Percentiles rank a stretch among this genome's conserved stretches.
Conservation (phyloP, 2,888 invertebrate species). For the Oscheius sp. region DNA sequence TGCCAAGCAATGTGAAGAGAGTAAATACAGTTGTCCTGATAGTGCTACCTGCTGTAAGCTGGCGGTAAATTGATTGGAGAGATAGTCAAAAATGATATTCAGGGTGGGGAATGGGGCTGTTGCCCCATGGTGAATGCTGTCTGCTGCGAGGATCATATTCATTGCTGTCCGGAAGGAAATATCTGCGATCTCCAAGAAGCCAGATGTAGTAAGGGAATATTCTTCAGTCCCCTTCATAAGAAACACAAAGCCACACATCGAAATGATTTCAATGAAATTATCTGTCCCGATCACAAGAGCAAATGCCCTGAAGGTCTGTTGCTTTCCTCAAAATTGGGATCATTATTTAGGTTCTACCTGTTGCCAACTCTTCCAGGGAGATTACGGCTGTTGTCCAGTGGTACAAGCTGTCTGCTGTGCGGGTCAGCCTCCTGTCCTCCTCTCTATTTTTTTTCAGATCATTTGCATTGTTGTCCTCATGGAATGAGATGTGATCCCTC, state of each 20-base stretch:
- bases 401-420: constrained; percentile 28
- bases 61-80: constrained; percentile 5
- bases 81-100: neutral
- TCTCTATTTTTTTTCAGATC: no score
- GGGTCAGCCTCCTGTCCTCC: no score
- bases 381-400: constrained; percentile 22
- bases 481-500: constrained; percentile 44
- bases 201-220: constrained; percentile 24
- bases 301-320: constrained; percentile 30
- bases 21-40: constrained; percentile 36
- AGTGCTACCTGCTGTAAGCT: constrained; percentile 47
- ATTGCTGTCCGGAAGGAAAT: constrained; percentile 54
- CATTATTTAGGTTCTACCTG: constrained; percentile 9
- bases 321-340: neutral
- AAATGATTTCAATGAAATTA: constrained; percentile 20
- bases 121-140: constrained; percentile 52
- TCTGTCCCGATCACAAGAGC: constrained; percentile 40
- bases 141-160: constrained; percentile 48
- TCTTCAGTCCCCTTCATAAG: constrained; percentile 9
- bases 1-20: constrained; percentile 23
- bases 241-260: constrained; percentile 1
- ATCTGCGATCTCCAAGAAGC: constrained; percentile 46
- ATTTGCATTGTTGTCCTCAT: constrained; percentile 55
- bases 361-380: neutral
- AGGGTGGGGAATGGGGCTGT: constrained; percentile 50